Evolutionary conservation across 2,113 vertebrate species (phyloP), one percentile per base, ranked within the genome.

Genomic region (Nyctereutes procyonoides): DNA sequence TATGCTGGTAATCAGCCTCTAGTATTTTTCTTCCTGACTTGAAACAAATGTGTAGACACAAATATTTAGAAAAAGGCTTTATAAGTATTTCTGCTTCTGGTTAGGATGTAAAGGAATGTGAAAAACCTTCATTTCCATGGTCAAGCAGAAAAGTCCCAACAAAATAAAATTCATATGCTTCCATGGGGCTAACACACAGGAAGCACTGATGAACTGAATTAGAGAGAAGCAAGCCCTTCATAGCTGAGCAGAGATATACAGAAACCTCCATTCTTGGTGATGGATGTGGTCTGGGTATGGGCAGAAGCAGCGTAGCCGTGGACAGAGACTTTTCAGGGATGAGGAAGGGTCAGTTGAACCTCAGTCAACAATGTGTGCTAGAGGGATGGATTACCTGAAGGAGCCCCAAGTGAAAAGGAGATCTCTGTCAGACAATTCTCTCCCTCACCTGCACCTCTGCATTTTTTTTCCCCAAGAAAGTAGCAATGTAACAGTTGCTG

Each of bases 111-210:
- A 73, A 93, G 26, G 58, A 35, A 92, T 95, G 28, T 79, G 48
- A 87, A 97, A 90, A 97, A 79, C 11, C 84, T 96, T 93, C 74
- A 94, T 96, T 95, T 96, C 81, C 56, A 96, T 94, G 94, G 93
- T 92, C 91, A 90, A 96, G 88, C 84, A 95, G 73, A 94, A 89
- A 62, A 86, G 69, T 53, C 73, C 73, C 65, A 32, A 67, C 67
- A 51, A 95, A 98, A 95, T 95, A 92, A 89, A 96, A 92, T 86
- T 95, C 80, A n/a, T 71, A 89, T 95, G 91, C 90, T 90, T 92
- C 84, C 43, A 22, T 58, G 84, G 76, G 35, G 3, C n/a, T 60
- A 91, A 74, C 62, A 88, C 26, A 73, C 73, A 77, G 95, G 73
- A 96, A 96, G 91, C 88, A 94, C 84, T 76, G 93, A 88, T n/a